Conservation (phyloP, 2,113 vertebrate species). For the Neoarius graeffei region DNA sequence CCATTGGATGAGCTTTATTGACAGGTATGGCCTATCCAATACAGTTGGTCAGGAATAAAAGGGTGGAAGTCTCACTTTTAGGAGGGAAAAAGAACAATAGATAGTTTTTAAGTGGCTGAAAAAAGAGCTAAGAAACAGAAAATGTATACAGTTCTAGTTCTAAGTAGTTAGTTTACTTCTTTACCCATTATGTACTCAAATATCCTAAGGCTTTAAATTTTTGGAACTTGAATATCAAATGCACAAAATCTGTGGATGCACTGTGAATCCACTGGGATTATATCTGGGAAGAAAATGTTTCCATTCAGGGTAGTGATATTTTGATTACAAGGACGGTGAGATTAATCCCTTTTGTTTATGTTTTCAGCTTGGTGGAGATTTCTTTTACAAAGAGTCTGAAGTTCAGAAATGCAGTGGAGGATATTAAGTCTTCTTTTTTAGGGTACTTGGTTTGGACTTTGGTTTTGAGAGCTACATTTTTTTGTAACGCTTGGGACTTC, state of each 20-base stretch:
- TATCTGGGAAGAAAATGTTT: neutral
- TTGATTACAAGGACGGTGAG: neutral
- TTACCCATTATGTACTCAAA: neutral
- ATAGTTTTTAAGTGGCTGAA: neutral
- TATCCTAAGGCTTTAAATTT: neutral
- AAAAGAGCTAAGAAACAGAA: neutral
- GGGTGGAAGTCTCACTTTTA: neutral
- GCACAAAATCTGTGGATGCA: neutral
- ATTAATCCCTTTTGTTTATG: neutral
- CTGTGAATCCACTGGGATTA: neutral
- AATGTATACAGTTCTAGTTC: neutral
- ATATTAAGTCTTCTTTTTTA: neutral
- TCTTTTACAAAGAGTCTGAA: neutral
- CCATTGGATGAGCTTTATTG: neutral
- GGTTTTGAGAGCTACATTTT: neutral
- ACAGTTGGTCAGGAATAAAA: neutral
- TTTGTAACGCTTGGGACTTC: neutral
- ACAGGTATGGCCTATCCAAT: neutral
- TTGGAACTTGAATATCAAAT: neutral
- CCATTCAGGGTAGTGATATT: neutral
- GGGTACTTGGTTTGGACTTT: neutral
- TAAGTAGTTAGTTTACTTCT: neutral
- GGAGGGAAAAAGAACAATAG: neutral
- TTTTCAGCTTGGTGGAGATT: neutral
- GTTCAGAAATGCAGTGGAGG: neutral